Base-by-base conservation (phyloP, 2,888 invertebrate genomes). In the Eristalinus sepulchralis region DNA sequence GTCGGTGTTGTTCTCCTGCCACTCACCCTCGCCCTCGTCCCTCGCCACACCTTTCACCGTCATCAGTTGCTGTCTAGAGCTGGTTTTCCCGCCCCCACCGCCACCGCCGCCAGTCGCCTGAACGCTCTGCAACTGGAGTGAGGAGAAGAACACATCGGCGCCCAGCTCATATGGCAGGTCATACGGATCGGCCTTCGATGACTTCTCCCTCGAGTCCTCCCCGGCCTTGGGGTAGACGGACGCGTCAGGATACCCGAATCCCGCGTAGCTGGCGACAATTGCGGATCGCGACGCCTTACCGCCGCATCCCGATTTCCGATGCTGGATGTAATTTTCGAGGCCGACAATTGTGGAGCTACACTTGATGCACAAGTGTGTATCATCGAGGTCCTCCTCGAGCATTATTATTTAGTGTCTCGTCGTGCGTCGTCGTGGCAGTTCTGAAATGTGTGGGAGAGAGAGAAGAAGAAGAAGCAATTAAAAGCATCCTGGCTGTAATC, bases 81-180 rank as follows among this genome's bases (percentile, higher is more conserved):
- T 55, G 1, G 78, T 64, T 55, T 82, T 86, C 5, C 87, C 82
- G 1, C 83, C 47, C 6, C 39, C 17, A 5, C 83, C 66, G 13
- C 67, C 47, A n/a, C 39, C 6, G 9, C 83, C 68, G 10, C 70
- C 47, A 11, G 64, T 88, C 0, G 90, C 88, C 71, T 90, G 90
- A 6, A 92, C 91, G 90, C 96, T 96, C 89, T 96, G 96, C 13
- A 97, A 91, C 90, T 97, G 96, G 39, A 98, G 92, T 0, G 97
- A 97, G 47, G 96, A 97, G 90, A 98, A 98, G 92, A 98, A 98
- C 5, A 97, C 96, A 90, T 97, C 97, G 0, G 97, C 97, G 86
- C 96, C 96, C 4, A 96, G 93, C 66, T 94, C 94, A 89, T 95
- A 95, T 2, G 94, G 93, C 9, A 93, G 90, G 67, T 94, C 93